Base-by-base conservation (phyloP, 2,113 vertebrate genomes). In the Orthonyx spaldingii region DNA sequence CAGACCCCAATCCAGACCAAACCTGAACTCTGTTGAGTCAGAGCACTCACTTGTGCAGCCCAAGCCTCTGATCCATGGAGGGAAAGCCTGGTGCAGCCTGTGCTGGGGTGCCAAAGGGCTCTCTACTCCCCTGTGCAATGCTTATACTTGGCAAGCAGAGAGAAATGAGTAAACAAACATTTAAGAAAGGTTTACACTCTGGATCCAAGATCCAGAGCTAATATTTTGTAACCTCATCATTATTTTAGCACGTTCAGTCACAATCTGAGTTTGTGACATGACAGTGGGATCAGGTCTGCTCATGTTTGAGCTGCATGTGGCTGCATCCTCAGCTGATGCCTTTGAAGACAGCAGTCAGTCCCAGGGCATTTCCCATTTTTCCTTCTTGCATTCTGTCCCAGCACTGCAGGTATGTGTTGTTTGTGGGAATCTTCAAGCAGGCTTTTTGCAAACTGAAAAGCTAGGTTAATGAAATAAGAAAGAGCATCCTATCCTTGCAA, bases 401-500 rank as follows among this genome's bases (percentile, higher is more conserved):
- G 5, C 8, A 15, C n/a, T 37, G 33, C 2, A 78, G 32, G 15
- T 17, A 24, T 0, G 1, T 39, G 33, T 4, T 74, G 47, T 12
- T 24, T 37, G 44, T 52, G 6, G 37, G 49, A 69, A 87, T 55
- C 42, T 91, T 61, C 42, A 70, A 69, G 46, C 10, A 75, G 20
- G 33, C 18, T 69, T 83, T 87, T 32, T 49, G 23, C 19, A 88
- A 69, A 90, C 7, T 14, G n/a, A 55, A 72, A 79, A 91, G 49
- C 39, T n/a, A 16, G 2, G 1, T 37, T 75, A 82, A 39, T 47
- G 52, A 53, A 47, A 47, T 24, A 59, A 47, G n/a, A 65, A 70
- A 30, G 57, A 59, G 49, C 66, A 86, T 71, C 61, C 84, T 84
- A 84, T 14, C 53, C 59, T 90, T 93, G 74, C 57, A 91, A 94